Conservation (phyloP, 2,113 vertebrate genomes). For the Aspiorhynchus laticeps region DNA sequence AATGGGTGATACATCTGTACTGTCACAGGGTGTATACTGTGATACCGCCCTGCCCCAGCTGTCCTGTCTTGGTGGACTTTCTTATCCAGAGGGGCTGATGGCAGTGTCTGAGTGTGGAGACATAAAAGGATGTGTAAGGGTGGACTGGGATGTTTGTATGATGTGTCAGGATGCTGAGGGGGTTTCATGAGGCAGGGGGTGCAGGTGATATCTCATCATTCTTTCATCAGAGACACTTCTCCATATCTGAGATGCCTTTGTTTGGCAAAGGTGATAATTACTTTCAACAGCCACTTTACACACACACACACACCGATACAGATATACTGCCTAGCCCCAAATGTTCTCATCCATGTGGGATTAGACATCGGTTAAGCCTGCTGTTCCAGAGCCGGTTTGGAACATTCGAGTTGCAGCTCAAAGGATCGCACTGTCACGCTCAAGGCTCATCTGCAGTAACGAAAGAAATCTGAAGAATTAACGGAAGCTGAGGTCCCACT, state of each 20-base stretch:
- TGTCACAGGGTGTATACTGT: background rate
- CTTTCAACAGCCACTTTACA: slow-evolving; percentile 31
- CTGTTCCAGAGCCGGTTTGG: slow-evolving; percentile 54
- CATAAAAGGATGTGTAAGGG: slow-evolving; percentile 24
- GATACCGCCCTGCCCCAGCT: background rate
- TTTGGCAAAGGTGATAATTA: slow-evolving; percentile 39
- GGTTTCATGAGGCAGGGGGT: slow-evolving; percentile 22
- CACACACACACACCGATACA: background rate
- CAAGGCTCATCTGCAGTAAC: slow-evolving; percentile 43
- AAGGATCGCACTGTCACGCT: slow-evolving; percentile 45
- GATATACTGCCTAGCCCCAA: slow-evolving; percentile 16
- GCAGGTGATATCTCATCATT: slow-evolving; percentile 34
- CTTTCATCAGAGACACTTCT: slow-evolving; percentile 53
- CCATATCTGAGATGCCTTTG: slow-evolving; percentile 41
- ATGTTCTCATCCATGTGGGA: slow-evolving; percentile 44
- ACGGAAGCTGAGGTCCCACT: slow-evolving; percentile 28
- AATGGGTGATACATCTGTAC: background rate
- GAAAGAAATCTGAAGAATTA: slow-evolving; percentile 52
- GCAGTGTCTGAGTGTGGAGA: background rate
- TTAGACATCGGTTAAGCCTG: slow-evolving; percentile 55
- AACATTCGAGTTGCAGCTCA: slow-evolving; percentile 43
- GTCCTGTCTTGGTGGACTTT: background rate
- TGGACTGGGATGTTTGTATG: slow-evolving; percentile 36
- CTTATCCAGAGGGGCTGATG: background rate
- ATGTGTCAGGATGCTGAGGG: background rate